Base-by-base conservation (phyloP, 1,140 invertebrate species). In the Ostrea denselamellosa region DNA sequence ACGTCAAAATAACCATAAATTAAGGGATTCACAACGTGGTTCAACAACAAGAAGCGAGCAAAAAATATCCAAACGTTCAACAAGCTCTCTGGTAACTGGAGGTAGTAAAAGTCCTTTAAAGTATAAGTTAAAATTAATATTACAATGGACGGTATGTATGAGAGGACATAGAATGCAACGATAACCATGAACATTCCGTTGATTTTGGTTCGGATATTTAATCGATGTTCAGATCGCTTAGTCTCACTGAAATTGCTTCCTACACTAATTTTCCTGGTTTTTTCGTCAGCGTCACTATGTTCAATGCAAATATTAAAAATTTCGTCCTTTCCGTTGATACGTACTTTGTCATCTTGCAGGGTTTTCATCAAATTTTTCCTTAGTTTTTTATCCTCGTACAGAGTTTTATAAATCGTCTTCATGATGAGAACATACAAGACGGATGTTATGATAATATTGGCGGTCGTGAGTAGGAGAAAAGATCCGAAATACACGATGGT, bases 11-110 rank as follows among this genome's bases (percentile, higher is more conserved):
- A 77, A 10, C 68, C 68, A 34, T 77, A 77, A 34, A 77, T 77
- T 28, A 77, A 77, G 9, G 68, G 68, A 77, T 77, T 77, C 10
- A 77, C 28, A 10, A 77, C 25, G 68, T 77, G 68, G 28, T 77
- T 77, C 68, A 77, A 14, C 68, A 77, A 17, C 28, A 77, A 77
- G 14, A 77, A 77, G 28, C 68, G 68, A 22, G 68, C 68, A 17
- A 77, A 77, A 77, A 77, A 77, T 28, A 77, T 77, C 68, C 68
- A 77, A 34, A 77, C 68, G 68, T 77, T 77, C 68, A 77, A 28
- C 68, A 22, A 77, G 28, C 25, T 34, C 28, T 34, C 68, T 12
- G 68, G 25, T 44, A 77, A 28, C 5, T 77, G 68, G 14, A 77
- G 68, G 68, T 77, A 77, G 68, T 77, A 77, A 77, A 77, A 77